Conservation (phyloP, 64 coral and sea anemone genomes). For the Catalaphyllia jardinei region DNA sequence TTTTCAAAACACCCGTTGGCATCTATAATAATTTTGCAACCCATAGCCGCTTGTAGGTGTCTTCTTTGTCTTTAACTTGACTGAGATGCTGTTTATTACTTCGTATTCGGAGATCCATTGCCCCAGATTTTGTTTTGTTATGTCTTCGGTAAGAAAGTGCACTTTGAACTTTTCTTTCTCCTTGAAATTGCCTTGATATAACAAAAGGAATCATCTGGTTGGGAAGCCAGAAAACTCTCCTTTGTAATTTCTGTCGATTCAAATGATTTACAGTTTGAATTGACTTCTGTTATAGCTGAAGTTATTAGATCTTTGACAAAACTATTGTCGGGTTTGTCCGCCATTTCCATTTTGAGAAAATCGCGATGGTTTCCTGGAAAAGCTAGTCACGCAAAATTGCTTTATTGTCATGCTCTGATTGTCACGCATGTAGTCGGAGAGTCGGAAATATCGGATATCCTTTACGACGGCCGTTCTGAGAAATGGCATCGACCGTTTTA, state of each 20-base stretch:
- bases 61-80: slow-evolving; percentile 55
- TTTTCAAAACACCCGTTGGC: too few species aligned
- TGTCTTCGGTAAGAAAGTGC: background rate
- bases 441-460: background rate
- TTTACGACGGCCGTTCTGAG: too few species aligned
- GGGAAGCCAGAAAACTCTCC: slow-evolving; percentile 33
- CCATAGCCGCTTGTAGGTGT: slow-evolving; percentile 53
- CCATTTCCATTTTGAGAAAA: slow-evolving; percentile 16
- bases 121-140: slow-evolving; percentile 39
- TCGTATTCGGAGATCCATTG: slow-evolving; percentile 61
- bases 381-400: background rate
- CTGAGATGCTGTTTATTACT: slow-evolving; percentile 42
- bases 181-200: slow-evolving; percentile 42
- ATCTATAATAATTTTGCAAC: slow-evolving; percentile 70
- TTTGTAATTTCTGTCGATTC: slow-evolving; percentile 18
- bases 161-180: background rate
- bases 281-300: slow-evolving; percentile 42
- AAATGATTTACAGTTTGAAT: slow-evolving; percentile 12
- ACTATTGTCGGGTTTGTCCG: slow-evolving; percentile 14
- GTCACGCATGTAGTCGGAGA: slow-evolving; percentile 6
- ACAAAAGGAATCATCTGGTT: slow-evolving; percentile 67
- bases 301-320: slow-evolving; percentile 43
- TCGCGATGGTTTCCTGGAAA: background rate
- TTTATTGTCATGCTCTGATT: background rate
- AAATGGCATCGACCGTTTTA: too few species aligned